Evolutionary conservation across 2,113 vertebrate genomes (phyloP).

Genomic region (Eublepharis macularius): DNA sequence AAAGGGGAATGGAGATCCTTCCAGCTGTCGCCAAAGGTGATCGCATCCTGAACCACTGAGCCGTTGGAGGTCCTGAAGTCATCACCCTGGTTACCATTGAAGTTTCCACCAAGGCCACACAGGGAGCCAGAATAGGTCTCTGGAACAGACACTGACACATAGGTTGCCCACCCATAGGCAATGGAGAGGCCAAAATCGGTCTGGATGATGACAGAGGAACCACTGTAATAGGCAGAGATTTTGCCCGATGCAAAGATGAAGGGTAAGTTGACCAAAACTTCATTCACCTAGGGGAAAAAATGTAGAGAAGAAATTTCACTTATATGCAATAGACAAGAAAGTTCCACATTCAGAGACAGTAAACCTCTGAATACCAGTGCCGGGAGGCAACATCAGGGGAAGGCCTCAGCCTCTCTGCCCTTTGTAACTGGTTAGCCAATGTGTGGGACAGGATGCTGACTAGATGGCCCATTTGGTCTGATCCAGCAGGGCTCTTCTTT

Average conservation of each 20-base stretch:
- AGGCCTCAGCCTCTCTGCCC: too few relatives aligned
- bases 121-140: constrained; percentile 53
- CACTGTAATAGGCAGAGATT: neutral
- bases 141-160: constrained; percentile 61
- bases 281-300: neutral
- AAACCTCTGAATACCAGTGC: too few relatives aligned
- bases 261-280: neutral
- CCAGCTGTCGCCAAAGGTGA: constrained; percentile 15
- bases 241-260: neutral
- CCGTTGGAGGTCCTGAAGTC: neutral
- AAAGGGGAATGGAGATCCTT: neutral
- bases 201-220: neutral
- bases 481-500: too few relatives aligned
- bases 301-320: neutral
- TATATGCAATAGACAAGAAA: neutral
- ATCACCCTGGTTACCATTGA: constrained; percentile 21
- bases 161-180: constrained; percentile 25
- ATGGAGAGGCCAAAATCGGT: neutral
- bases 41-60: neutral
- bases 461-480: too few relatives aligned
- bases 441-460: too few relatives aligned
- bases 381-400: too few relatives aligned
- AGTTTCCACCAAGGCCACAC: constrained; percentile 70
- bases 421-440: too few relatives aligned
- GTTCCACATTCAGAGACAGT: too few relatives aligned